A percentile compares a stretch with the other conserved stretches of the same genome.
These are phyloP conservation scores for Amblyopsis hoosieri DNA, from an alignment of 2,797 vertebrate species.

Conservation along the genomic window DNA sequence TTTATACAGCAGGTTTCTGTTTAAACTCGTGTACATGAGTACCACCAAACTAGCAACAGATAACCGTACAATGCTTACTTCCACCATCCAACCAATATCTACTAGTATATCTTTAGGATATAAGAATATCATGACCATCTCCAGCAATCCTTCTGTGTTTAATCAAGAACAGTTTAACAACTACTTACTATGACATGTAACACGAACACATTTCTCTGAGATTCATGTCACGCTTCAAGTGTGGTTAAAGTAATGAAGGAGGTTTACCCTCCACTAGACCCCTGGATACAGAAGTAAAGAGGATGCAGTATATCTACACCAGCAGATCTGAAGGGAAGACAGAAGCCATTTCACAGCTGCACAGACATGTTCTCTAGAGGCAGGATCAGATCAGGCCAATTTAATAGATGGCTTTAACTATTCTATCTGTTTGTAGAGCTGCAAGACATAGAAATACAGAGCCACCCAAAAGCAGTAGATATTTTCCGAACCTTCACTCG, in stretches of 20 bases:
- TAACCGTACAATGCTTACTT: too few species aligned
- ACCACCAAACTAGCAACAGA: too few species aligned
- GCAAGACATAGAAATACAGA: conserved; percentile 37
- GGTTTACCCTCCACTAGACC: conserved; percentile 40
- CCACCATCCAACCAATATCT: too few species aligned
- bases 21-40: too few species aligned
- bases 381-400: conserved; percentile 51
- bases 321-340: conserved; percentile 64
- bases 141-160: too few species aligned
- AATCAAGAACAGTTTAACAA: too few species aligned
- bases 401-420: conserved; percentile 42
- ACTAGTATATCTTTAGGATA: too few species aligned
- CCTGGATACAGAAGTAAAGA: conserved; percentile 58
- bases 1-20: too few species aligned
- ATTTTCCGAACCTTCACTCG: too few species aligned
- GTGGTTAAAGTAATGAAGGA: conserved; percentile 33
- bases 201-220: not conserved
- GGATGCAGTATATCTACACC: conserved; percentile 54
- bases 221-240: conserved; percentile 4
- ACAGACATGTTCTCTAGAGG: conserved; percentile 61
- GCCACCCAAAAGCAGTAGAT: conserved; percentile 25
- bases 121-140: too few species aligned
- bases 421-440: conserved; percentile 20
- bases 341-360: conserved; percentile 64
- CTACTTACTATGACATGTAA: not conserved